These are phyloP conservation scores for Ophonus ardosiacus DNA, from an alignment of 2,888 invertebrate species.

Conservation along the genomic window DNA sequence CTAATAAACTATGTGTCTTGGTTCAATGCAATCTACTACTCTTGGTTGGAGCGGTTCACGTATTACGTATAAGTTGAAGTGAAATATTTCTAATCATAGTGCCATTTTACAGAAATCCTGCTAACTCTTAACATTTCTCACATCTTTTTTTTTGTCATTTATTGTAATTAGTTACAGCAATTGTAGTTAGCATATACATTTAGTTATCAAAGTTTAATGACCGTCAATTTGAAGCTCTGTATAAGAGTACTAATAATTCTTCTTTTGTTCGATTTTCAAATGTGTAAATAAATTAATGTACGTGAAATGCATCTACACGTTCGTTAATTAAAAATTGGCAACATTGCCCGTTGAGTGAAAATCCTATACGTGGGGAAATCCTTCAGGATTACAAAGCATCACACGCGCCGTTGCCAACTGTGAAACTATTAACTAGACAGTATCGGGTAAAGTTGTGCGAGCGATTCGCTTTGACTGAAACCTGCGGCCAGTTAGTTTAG, in stretches of 20 bases:
- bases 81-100: too few species aligned
- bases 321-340: constrained; percentile 47
- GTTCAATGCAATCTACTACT: too few species aligned
- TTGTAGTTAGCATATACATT: too few species aligned
- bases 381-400: constrained; percentile 59
- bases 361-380: constrained; percentile 53
- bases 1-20: too few species aligned
- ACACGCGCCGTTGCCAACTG: constrained; percentile 58
- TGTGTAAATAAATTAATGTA: neutral
- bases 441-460: constrained; percentile 52
- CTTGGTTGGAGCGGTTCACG: too few species aligned
- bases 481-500: neutral
- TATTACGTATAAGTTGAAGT: too few species aligned
- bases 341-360: constrained; percentile 29
- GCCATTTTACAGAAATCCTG: too few species aligned
- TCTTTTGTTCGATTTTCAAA: neutral
- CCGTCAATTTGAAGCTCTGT: neutral
- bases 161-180: too few species aligned
- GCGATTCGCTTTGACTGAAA: constrained; percentile 28
- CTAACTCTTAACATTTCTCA: too few species aligned
- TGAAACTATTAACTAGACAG: constrained; percentile 63
- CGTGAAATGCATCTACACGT: neutral
- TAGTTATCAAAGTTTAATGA: neutral
- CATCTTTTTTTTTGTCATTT: too few species aligned
- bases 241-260: neutral